Evolutionary conservation across 2,888 invertebrate genomes (phyloP), one percentile per base, ranked within the genome.

Genomic region (Sympetrum striolatum): DNA sequence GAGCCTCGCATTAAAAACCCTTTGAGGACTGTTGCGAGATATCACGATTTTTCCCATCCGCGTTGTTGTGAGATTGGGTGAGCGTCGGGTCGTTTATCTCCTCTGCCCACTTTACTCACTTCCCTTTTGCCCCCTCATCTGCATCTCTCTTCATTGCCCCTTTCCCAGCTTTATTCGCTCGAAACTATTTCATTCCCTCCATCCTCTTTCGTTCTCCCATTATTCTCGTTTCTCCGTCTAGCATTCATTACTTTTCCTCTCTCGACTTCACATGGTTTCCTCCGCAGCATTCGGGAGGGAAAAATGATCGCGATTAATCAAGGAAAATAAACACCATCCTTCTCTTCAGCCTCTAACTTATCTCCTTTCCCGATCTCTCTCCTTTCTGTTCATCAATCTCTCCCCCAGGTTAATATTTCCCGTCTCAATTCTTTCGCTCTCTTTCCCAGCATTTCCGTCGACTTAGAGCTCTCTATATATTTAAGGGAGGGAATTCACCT

Each of bases 371-470:
- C 22, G 22, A 39, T 80, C 58, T 15, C 91, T 91, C 91, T 91
- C 80, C 90, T 90, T 80, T 90, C 91, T 60, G 73, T 91, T 90
- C 37, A 48, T 82, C 60, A 79, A 90, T 90, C 48, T 37, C 60
- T 22, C 44, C 90, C 18, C 86, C 90, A 90, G 44, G 73, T 81
- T 81, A 90, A 80, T 80, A 48, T 25, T 82, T 90, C 44, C 44
- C 80, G 60, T 53, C 60, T 90, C 64, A 44, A 44, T 80, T 22
- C 86, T 58, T 35, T 35, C 25, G 15, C 4, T 60, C 73, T 12
- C 81, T 90, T 81, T 90, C 90, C 91, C 91, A 91, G 91, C 92
- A 1, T 18, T 37, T 35, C 39, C 39, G 1, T 80, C 37, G 22
- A 35, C 37, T 39, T 8, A 0, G 44, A 8, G 44, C 37, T 22